Conservation (phyloP, 2,113 vertebrate species). For the Ictidomys tridecemlineatus region DNA sequence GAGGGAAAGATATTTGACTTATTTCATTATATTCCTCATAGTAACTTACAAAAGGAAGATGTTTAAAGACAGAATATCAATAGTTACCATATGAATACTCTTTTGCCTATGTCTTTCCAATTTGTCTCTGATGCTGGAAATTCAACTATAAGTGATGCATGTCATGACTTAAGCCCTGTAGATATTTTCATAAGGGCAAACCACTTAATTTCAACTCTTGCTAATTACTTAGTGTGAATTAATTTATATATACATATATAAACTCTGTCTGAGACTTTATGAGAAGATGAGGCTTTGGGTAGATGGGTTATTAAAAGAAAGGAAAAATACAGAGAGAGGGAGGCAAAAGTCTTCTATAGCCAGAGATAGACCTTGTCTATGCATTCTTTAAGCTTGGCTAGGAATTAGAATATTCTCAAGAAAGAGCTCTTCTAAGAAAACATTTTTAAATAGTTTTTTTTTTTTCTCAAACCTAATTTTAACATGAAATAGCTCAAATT, state of each 20-base stretch:
- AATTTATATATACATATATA: not conserved
- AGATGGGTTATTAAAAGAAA: not conserved
- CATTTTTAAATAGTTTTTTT: not conserved
- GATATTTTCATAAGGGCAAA: conserved; percentile 24
- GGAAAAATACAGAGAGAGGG: not conserved
- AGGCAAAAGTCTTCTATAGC: not conserved
- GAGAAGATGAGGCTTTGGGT: not conserved
- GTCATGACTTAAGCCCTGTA: not conserved
- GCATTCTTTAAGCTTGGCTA: not conserved
- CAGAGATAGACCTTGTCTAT: not conserved
- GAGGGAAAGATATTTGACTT: conserved; percentile 30
- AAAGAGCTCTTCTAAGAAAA: conserved; percentile 64
- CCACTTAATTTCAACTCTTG: not conserved
- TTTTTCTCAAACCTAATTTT: conserved; percentile 32
- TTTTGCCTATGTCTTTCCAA: conserved; percentile 6
- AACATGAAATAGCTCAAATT: conserved; percentile 25
- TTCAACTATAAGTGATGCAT: not conserved
- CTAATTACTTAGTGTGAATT: not conserved
- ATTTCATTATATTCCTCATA: conserved; percentile 6
- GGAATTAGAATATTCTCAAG: not conserved
- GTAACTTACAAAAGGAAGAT: not conserved
- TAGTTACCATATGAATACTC: not conserved
- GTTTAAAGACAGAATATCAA: not conserved
- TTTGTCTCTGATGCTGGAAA: not conserved
- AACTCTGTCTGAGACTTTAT: not conserved